Base-by-base conservation (phyloP, 2,888 invertebrate species). In the Camponotus fellah region DNA sequence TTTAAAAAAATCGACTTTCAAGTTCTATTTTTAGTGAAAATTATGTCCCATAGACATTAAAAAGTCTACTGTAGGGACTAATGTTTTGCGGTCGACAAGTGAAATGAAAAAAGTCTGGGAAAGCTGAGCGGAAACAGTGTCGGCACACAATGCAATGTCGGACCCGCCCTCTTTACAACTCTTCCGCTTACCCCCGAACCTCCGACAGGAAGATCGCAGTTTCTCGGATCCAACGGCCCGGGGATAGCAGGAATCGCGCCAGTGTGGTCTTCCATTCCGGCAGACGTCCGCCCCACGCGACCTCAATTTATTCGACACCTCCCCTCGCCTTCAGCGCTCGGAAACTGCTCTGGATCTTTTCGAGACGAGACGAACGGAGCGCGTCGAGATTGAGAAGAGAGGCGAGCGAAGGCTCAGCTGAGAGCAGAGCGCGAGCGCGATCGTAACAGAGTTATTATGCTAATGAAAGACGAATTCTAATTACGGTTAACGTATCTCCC, bases 281-380 rank as follows among this genome's bases (percentile, higher is more conserved):
- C 92, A 91, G 92, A 94, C 92, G 93, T 94, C 94, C 94, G 93
- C 94, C 93, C 94, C 92, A 92, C 93, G 93, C 92, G 94, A 94
- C 93, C 93, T 93, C 93, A 93, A 94, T 94, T 94, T 94, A 94
- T 94, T 94, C 94, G 94, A 94, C 94, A 94, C 94, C 94, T 94
- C 94, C 94, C 93, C 92, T 93, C 80, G 94, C 94, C 94, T 91
- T 91, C 89, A 94, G 94, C 94, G 89, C 83, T 89, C 77, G 86
- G 83, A 89, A 91, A 90, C 88, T 91, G 91, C 91, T 90, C 90
- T 58, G 92, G 87, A 91, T 92, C 85, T 82, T 69, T 64, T 17
- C 68, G 43, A 75, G 66, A 60, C 71, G 76, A 76, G 64, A 65
- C 79, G 75, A 71, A 37, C 71, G 21, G 37, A 66, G 26, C 65